Conservation (phyloP, 2,888 invertebrate genomes). For the Creontiades dilutus region DNA sequence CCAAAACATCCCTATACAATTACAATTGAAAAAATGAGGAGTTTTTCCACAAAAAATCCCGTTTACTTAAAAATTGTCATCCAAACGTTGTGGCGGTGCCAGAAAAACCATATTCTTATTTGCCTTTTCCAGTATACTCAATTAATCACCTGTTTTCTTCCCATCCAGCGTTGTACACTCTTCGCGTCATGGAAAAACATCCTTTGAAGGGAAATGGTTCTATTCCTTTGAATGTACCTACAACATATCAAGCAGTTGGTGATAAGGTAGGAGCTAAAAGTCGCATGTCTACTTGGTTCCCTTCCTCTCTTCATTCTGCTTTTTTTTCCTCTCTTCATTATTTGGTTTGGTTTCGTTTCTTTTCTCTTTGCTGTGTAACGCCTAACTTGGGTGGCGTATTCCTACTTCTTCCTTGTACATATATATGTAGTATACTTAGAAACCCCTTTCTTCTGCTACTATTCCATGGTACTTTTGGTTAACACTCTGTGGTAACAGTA, state of each 20-base stretch:
- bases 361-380: too few relatives aligned
- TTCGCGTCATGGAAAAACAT: constrained; percentile 84
- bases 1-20: too few relatives aligned
- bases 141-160: constrained; percentile 16
- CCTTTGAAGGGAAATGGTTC: constrained; percentile 83
- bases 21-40: too few relatives aligned
- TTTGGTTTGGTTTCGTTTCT: background rate
- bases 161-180: constrained; percentile 58
- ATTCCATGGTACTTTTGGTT: too few relatives aligned
- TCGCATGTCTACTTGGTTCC: constrained; percentile 25
- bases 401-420: too few relatives aligned
- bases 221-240: constrained; percentile 80
- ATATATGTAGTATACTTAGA: too few relatives aligned
- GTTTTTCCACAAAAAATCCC: too few relatives aligned
- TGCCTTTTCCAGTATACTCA: background rate
- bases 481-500: too few relatives aligned
- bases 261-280: constrained; percentile 81
- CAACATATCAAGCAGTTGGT: constrained; percentile 83
- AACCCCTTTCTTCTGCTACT: too few relatives aligned
- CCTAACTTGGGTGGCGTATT: too few relatives aligned
- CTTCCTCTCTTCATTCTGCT: constrained; percentile 11
- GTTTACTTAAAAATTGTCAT: background rate
- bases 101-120: background rate
- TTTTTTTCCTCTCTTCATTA: background rate
- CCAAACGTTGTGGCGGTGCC: background rate